These are phyloP conservation scores for Anoplophora glabripennis DNA, from an alignment of 1,140 invertebrate species.

Conservation along the genomic window DNA sequence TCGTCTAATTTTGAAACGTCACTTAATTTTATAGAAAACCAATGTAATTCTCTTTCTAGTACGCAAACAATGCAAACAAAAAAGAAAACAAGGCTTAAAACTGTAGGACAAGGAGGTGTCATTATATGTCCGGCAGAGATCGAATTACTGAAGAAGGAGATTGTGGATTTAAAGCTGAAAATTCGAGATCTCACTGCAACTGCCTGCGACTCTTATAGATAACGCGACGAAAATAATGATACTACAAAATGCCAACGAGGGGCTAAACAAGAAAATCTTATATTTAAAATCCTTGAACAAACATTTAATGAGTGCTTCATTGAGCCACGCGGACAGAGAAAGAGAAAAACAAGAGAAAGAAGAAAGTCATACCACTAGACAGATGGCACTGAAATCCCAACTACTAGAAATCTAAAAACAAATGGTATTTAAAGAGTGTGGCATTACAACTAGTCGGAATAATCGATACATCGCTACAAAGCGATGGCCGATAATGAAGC, in stretches of 20 bases:
- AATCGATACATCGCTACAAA: slow-evolving; percentile 58
- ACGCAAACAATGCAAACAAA: no score
- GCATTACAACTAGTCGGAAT: slow-evolving; percentile 66
- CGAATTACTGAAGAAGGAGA: slow-evolving; percentile 55
- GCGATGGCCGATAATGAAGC: slow-evolving; percentile 66
- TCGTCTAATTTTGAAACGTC: no score
- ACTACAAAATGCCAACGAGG: slow-evolving; percentile 62
- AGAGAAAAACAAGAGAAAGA: slow-evolving; percentile 57
- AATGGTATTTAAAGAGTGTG: slow-evolving; percentile 72
- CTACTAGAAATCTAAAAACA: slow-evolving; percentile 70
- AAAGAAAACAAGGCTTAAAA: no score
- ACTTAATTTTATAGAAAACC: no score
- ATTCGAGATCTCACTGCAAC: slow-evolving; percentile 59
- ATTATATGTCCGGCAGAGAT: slow-evolving; percentile 51
- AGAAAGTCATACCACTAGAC: slow-evolving; percentile 61
- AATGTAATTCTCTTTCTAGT: no score
- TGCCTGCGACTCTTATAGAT: slow-evolving; percentile 54
- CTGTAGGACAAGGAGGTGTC: slow-evolving; percentile 33
- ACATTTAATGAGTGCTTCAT: slow-evolving; percentile 1
- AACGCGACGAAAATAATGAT: slow-evolving; percentile 62
- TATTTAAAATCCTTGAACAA: slow-evolving; percentile 56
- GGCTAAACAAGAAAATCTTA: slow-evolving; percentile 63
- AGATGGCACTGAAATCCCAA: slow-evolving; percentile 59
- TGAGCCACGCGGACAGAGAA: slow-evolving; percentile 24
- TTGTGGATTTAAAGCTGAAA: slow-evolving; percentile 52